These are phyloP conservation scores for Vombatus ursinus DNA, from an alignment of 2,113 vertebrate species.

Conservation along the genomic window DNA sequence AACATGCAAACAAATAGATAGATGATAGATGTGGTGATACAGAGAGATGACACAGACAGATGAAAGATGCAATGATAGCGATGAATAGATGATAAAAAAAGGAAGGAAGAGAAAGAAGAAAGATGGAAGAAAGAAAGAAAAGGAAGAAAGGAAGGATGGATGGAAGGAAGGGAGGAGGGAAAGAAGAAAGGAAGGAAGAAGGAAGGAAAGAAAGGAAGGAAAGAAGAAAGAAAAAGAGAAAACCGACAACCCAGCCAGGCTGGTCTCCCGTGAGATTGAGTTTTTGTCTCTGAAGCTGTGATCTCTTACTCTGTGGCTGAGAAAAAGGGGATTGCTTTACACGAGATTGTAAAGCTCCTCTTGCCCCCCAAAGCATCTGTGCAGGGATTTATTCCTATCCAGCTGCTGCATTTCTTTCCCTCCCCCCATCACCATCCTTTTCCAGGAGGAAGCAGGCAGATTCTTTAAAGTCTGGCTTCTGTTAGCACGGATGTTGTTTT, in stretches of 20 bases:
- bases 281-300: slow-evolving; percentile 20
- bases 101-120: no score
- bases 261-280: not conserved
- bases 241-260: not conserved
- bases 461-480: slow-evolving; percentile 4
- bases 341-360: not conserved
- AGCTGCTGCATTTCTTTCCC: not conserved
- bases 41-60: not conserved
- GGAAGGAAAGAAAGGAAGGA: not conserved
- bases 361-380: not conserved
- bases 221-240: not conserved
- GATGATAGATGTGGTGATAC: not conserved
- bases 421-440: not conserved
- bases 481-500: slow-evolving; percentile 28
- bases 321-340: not conserved
- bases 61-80: no score
- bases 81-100: no score
- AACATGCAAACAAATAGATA: not conserved
- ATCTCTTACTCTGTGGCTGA: not conserved
- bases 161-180: no score
- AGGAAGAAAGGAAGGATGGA: no score
- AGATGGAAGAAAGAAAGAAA: no score
- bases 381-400: not conserved
- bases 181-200: not conserved
- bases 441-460: slow-evolving; percentile 17